Base-by-base conservation (phyloP, 2,113 vertebrate genomes). In the Pomatorhinus ruficollis region DNA sequence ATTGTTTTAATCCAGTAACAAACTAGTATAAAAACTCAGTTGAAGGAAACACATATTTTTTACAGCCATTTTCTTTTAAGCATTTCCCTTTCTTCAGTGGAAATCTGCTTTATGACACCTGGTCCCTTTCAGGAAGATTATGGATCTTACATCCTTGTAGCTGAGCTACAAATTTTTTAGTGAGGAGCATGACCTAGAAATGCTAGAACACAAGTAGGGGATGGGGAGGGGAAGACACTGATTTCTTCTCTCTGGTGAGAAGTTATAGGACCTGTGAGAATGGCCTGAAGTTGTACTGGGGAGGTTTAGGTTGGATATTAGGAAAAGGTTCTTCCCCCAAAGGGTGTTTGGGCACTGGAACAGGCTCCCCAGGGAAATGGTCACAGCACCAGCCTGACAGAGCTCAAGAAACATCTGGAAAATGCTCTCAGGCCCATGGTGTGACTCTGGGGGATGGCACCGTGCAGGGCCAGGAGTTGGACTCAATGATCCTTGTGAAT, bases 361-460 rank as follows among this genome's bases (percentile, higher is more conserved):
- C 23, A 47, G 52, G 49, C 28, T 56, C 28, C 23, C 19, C 69
- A 56, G n/a, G 12, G 23, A 1, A 33, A 23, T 20, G n/a, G 6
- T 56, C 12, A 65, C 40, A 75, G 40, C 24, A n/a, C 5, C 35
- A 74, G 30, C 15, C 50, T 40, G 50, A 13, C 50, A 49, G 50
- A 57, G 35, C 6, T 57, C 24, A 30, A 12, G 24, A 4, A 75
- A 15, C 0, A 0, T 35, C 40, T 24, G 42, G 19, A 40, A 1
- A 42, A 8, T 7, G 1, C 6, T 49, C n/a, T 19, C 10, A 9
- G 19, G 24, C 5, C 30, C 20, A 13, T 0, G n/a, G 10, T 28
- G 15, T n/a, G 20, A 5, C 40, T 47, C n/a, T 4, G 45, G 20
- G 10, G 19, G 15, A n/a, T 3, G 5, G 6, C 20, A 15, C 8